A percentile compares a stretch with the other conserved stretches of the same genome.
Evolutionary conservation across 2,888 invertebrate species (phyloP).

Genomic region (Coremacera marginata): DNA sequence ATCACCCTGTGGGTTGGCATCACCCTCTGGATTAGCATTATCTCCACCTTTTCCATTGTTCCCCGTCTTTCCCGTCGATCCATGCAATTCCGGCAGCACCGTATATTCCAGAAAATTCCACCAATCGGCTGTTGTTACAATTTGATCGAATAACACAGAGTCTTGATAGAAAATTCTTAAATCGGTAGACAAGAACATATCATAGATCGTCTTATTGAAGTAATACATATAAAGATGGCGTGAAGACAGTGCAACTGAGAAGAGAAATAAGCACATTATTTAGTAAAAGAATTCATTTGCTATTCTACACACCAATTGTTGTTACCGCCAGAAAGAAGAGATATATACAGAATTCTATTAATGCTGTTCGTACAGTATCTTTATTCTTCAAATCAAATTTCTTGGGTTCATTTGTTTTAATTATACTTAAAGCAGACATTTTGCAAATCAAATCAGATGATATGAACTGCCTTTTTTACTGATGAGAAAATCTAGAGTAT

Average conservation of each 20-base stretch:
- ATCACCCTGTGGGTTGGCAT: neutral
- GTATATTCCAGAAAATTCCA: constrained; percentile 48
- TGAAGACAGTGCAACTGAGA: constrained; percentile 48
- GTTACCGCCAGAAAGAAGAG: constrained; percentile 47
- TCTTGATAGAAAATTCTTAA: constrained; percentile 38
- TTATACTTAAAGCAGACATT: neutral
- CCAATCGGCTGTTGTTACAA: constrained; percentile 51
- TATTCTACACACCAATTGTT: constrained; percentile 47
- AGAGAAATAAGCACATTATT: neutral
- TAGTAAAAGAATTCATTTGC: neutral
- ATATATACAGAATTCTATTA: constrained; percentile 49
- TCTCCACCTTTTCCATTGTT: neutral
- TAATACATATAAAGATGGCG: constrained; percentile 52
- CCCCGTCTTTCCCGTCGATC: constrained; percentile 12
- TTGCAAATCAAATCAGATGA: neutral
- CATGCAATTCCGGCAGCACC: constrained; percentile 48
- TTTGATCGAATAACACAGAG: constrained; percentile 43
- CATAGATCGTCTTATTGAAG: constrained; percentile 50
- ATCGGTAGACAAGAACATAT: constrained; percentile 44
- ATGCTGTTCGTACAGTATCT: constrained; percentile 36
- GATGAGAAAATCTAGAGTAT: too few relatives aligned
- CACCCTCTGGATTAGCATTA: neutral
- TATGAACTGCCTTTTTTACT: too few relatives aligned
- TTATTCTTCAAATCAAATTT: constrained; percentile 31
- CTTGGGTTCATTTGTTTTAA: neutral